Base-by-base conservation (phyloP, 2,113 vertebrate species). In the Sciurus niger region DNA sequence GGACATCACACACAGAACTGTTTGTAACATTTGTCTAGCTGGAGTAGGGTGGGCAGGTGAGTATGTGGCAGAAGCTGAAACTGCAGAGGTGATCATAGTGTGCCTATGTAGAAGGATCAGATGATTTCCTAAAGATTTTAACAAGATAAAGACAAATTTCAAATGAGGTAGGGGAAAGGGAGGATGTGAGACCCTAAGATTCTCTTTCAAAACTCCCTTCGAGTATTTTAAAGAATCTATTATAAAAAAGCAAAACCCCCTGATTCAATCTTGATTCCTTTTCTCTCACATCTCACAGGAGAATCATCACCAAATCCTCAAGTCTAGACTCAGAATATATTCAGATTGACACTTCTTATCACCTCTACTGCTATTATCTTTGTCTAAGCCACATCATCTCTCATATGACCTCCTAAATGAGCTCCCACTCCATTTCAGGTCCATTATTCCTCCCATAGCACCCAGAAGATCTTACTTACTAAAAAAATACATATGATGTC, bases 211-310 rank as follows among this genome's bases (percentile, higher is more conserved):
- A 40, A 87, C 17, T 76, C 22, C 16, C 10, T 86, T 10, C 24
- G 72, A 83, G 13, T 6, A 24, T 87, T 86, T 90, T 65, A 89
- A 87, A 53, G 10, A 13, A 13, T 90, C 63, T 34, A 84, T 20
- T 74, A 3, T 30, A 93, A 94, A 78, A 80, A 90, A 90, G 43
- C 5, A 90, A 94, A 93, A 93, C 63, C 55, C 55, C 40, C 40
- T 40, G 3, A 40, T 40, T 40, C 40, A 40, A 40, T 40, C 67
- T 60, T 32, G 32, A 89, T 72, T 43, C 10, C 17, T 78, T 37
- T 28, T 63, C 70, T 51, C 63, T 86, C 80, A 65, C 8, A 94
- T 77, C 51, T 88, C 18, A 40, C 18, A 58, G 51, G 40, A 51
- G 24, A 91, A 87, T 48, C 37, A 58, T 40, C 20, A 43, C n/a